These are phyloP conservation scores for Puffinus mauretanicus DNA, from an alignment of 2,113 vertebrate species.

Conservation along the genomic window DNA sequence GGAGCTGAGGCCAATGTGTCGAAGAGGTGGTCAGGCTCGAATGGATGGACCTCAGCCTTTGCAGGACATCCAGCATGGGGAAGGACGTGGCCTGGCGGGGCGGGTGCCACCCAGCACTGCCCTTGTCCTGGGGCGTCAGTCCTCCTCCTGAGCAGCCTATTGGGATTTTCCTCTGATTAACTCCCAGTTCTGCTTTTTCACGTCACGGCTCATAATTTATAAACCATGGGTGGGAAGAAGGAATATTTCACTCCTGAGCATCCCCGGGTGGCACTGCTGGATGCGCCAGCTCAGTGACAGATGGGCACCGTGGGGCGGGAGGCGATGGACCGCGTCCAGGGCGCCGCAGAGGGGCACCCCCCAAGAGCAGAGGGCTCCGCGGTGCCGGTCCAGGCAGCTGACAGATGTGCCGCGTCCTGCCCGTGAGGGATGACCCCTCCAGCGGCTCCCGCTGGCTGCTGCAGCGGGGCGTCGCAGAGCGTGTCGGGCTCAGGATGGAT, in stretches of 20 bases:
- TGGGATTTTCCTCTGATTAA: neutral
- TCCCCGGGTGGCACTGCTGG: neutral
- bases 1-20: neutral
- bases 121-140: neutral
- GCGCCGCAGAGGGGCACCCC: neutral
- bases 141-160: neutral
- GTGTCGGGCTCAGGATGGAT: neutral
- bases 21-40: neutral
- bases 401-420: neutral
- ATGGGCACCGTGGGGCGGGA: neutral
- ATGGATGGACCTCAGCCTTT: neutral
- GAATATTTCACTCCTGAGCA: neutral
- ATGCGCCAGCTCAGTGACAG: neutral
- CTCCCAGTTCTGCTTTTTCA: neutral
- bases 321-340: neutral
- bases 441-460: neutral
- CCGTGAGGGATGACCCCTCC: neutral
- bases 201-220: neutral
- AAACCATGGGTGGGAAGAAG: neutral
- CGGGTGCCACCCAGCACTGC: neutral
- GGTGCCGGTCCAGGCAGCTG: neutral
- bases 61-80: neutral
- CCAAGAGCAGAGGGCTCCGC: neutral
- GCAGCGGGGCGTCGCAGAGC: accelerated
- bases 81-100: neutral